These are phyloP conservation scores for Oxyteleia sp. DNA, from an alignment of 2,888 invertebrate species.

Conservation along the genomic window DNA sequence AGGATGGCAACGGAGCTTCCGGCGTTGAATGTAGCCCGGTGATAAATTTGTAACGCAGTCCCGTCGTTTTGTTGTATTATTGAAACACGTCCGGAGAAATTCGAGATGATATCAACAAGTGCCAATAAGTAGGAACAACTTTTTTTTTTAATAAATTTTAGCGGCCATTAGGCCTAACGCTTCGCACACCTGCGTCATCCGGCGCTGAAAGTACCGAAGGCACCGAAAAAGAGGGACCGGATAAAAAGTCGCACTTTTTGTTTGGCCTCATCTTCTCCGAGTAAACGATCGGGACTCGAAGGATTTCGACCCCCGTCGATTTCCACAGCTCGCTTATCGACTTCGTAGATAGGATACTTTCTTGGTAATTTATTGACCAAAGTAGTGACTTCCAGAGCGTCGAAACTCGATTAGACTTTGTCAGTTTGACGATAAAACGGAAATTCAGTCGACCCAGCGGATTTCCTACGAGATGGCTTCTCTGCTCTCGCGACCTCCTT, in stretches of 20 bases:
- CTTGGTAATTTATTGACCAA: constrained; percentile 79
- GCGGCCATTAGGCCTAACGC: constrained; percentile 38
- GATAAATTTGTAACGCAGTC: constrained; percentile 78
- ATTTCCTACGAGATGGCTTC: constrained; percentile 76
- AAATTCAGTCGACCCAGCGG: constrained; percentile 79
- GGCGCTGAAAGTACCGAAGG: too few relatives aligned
- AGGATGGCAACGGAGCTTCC: constrained; percentile 68
- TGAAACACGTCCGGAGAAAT: constrained; percentile 56
- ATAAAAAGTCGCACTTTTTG: constrained; percentile 53
- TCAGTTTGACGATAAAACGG: constrained; percentile 79
- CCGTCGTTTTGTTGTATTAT: constrained; percentile 59
- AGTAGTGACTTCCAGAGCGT: constrained; percentile 75
- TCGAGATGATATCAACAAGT: constrained; percentile 60
- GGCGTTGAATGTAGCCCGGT: constrained; percentile 70
- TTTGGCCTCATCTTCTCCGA: constrained; percentile 56
- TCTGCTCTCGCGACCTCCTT: constrained; percentile 55
- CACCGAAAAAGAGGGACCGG: constrained; percentile 32
- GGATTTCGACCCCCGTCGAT: constrained; percentile 72
- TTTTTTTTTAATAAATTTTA: constrained; percentile 24
- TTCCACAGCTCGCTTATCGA: constrained; percentile 74
- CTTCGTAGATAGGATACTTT: constrained; percentile 77
- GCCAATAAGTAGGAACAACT: not conserved
- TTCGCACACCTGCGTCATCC: constrained; percentile 8
- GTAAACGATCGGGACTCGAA: constrained; percentile 61
- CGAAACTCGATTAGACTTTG: constrained; percentile 81